Evolutionary conservation across 1,140 invertebrate species (phyloP), one percentile per base, ranked within the genome.

Genomic region (Tribolium castaneum): DNA sequence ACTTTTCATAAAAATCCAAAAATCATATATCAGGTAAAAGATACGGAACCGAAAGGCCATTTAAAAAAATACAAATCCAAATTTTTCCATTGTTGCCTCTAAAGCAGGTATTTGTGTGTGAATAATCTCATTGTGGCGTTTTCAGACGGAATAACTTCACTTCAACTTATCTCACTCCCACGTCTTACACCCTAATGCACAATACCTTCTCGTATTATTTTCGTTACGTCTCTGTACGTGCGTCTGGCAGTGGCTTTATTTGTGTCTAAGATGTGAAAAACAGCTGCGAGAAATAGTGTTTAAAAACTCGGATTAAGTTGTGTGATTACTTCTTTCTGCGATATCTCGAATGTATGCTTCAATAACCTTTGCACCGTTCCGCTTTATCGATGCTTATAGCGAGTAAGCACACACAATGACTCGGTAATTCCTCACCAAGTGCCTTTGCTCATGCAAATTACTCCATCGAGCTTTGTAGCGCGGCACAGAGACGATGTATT

Each of bases 31-130:
- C 79, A 80, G 79, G 79, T 80, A 80, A 72, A 80, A 78, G 66
- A 59, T 80, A 72, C 56, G 50, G 52, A 54, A 19, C 45, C 59
- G 74, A 59, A 59, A 75, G 71, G 71, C 59, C 66, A 56, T 62
- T 78, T 71, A 76, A 76, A 78, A 80, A 80, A 75, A 77, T 70
- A 70, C 59, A 81, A 79, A 81, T 81, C 77, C 56, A 81, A 81
- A 81, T 79, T 81, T 76, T 79, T 81, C 80, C 70, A 77, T 81
- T 81, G 80, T 79, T 78, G 80, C 52, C 75, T 72, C 5, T 59
- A 49, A 72, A 70, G 72, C 80, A 81, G 80, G 80, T 81, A 81
- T 81, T 81, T 81, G 77, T 81, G 80, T 78, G 77, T 81, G 77
- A 81, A 81, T 81, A 81, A 81, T 79, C 78, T 76, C 45, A 76